A percentile compares a stretch with the other conserved stretches of the same genome.
Conservation (phyloP, 2,797 vertebrate species). For the Rousettus madagascariensis region DNA sequence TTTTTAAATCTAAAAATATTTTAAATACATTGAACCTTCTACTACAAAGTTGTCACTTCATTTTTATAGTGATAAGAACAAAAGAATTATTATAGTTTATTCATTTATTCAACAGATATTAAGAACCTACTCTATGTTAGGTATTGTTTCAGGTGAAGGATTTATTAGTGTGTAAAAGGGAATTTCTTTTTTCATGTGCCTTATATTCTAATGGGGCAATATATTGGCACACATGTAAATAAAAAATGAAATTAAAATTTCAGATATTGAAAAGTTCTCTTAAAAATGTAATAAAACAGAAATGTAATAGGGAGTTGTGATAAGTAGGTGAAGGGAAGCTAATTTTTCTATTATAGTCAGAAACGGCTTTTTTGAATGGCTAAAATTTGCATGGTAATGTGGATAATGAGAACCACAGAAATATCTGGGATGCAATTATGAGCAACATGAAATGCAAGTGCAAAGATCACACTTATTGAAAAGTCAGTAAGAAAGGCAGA, state of each 20-base stretch:
- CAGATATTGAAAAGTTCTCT: background rate
- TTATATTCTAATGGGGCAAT: background rate
- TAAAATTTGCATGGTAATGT: background rate
- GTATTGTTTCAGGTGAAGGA: background rate
- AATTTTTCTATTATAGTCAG: background rate
- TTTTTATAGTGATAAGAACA: background rate
- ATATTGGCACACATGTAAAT: background rate
- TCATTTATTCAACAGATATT: background rate
- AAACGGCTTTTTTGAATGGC: background rate
- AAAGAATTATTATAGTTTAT: background rate
- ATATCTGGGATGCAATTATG: background rate
- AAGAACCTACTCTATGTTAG: background rate
- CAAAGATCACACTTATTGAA: background rate
- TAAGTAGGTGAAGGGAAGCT: background rate
- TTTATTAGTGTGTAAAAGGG: background rate
- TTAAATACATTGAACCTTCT: background rate
- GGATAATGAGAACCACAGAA: background rate
- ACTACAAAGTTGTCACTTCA: background rate
- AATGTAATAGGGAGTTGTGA: background rate
- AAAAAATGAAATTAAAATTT: background rate
- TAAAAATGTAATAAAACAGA: background rate
- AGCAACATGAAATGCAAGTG: background rate
- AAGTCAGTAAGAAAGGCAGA: background rate
- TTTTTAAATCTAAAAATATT: background rate
- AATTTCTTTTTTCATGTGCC: background rate